Base-by-base conservation (phyloP, 2,797 vertebrate species). In the Huso huso region DNA sequence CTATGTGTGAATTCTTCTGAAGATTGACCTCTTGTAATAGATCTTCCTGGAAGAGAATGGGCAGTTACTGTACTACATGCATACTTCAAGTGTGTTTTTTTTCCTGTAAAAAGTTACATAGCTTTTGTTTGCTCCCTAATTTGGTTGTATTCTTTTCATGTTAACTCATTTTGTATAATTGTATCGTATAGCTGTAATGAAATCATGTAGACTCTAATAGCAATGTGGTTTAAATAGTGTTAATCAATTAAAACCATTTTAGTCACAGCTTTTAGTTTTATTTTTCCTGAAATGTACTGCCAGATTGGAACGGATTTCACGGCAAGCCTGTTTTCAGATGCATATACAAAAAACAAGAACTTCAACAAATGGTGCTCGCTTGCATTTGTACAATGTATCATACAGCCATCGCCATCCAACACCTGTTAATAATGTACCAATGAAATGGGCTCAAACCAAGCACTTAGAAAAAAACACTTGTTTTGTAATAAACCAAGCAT, bases 151-250 rank as follows among this genome's bases (percentile, higher is more conserved):
- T 93, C 91, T 92, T 93, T 92, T 86, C 91, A 1, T 91, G 92
- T 92, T 91, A 86, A 93, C 93, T 94, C 88, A 89, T 96, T 98
- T 99, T 97, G 94, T 98, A 96, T 93, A 95, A 94, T 92, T 89
- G 90, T 93, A 94, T 89, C 87, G 93, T 96, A 95, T 92, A 95
- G 92, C 92, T 94, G 93, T 94, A 93, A 93, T 92, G 88, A 86
- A 92, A 93, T 95, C 87, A 91, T 96, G 93, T 97, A 96, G 93
- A 94, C 88, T 82, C 89, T 91, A 90, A 90, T 94, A 95, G 92
- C 92, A 91, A 94, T 93, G 95, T 96, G 93, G 93, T 94, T 96
- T 95, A 93, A 83, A 89, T 94, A 94, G 94, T 94, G 88, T 92
- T 94, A 90, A 93, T 89, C 87, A 88, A 96, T 94, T 94, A 95